Evolutionary conservation across 2,113 vertebrate species (phyloP).

Genomic region (Cyprinodon tularosa): DNA sequence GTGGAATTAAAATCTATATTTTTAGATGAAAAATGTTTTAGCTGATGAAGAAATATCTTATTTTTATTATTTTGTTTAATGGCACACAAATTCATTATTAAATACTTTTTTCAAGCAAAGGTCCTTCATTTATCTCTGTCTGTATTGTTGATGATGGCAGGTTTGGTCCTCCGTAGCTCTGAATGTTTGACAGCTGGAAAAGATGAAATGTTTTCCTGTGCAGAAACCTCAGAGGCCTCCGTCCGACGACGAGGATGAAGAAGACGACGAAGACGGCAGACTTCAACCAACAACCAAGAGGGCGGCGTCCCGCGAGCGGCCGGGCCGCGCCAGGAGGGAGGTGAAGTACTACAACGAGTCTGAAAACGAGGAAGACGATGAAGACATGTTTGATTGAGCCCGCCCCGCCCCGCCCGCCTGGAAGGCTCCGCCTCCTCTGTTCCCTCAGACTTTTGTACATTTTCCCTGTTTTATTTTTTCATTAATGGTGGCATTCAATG

Average conservation of each 20-base stretch:
- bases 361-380: slow-evolving; percentile 85
- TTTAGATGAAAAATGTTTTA: too few species aligned
- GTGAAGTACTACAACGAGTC: slow-evolving; percentile 95
- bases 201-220: not conserved
- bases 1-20: too few species aligned
- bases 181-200: not conserved
- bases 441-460: slow-evolving; percentile 98
- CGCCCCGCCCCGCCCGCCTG: slow-evolving; percentile 81
- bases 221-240: slow-evolving; percentile 89
- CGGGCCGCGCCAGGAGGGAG: slow-evolving; percentile 92
- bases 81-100: too few species aligned
- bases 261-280: slow-evolving; percentile 79
- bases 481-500: slow-evolving; percentile 95
- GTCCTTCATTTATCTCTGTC: not conserved
- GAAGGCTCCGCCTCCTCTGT: slow-evolving; percentile 80
- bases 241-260: slow-evolving; percentile 81
- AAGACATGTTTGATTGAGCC: slow-evolving; percentile 93
- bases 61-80: too few species aligned
- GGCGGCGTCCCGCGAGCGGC: slow-evolving; percentile 79
- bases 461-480: slow-evolving; percentile 88
- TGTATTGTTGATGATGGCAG: not conserved
- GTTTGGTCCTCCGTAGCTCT: not conserved
- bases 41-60: too few species aligned
- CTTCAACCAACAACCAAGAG: slow-evolving; percentile 69
- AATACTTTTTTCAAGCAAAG: too few species aligned